Base-by-base conservation (phyloP, 2,797 vertebrate species). In the Pteronotus mesoamericanus region DNA sequence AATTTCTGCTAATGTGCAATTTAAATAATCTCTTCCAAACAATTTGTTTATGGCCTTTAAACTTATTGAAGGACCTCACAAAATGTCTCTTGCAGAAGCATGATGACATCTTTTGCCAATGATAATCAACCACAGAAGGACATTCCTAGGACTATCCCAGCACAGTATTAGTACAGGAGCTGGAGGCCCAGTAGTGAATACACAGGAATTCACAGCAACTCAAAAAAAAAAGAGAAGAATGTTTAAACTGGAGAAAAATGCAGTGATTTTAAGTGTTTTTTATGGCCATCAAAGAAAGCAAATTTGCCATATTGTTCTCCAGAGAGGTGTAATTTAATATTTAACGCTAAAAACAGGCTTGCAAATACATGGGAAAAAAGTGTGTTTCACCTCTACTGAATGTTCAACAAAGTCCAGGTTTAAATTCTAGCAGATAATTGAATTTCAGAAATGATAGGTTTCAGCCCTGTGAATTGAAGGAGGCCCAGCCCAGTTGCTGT, bases 21-120 rank as follows among this genome's bases (percentile, higher is more conserved):
- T 79, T 94, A 69, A 89, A 74, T 72, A 83, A 83, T 88, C 18
- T 85, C 42, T 94, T 82, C 22, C 44, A 94, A 69, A 89, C 64
- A 74, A 71, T 39, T 64, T 95, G 29, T 44, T 61, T 68, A 21
- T 26, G 48, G 42, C 12, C 18, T 10, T 32, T 53, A 55, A 48
- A 66, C 32, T 88, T 24, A n/a, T 21, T 12, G 42, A 77, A 86
- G 32, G 55, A 6, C n/a, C 18, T 86, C 83, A 37, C 2, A 15
- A 53, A 37, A 34, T 11, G 2, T 9, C 22, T 75, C 22, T 51
- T 61, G 10, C 21, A 55, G 37, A 85, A 91, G 29, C 2, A 9
- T 16, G 32, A 74, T 11, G 51, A 80, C 14, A 44, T 32, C 26
- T 66, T 57, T 61, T 37, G 24, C 26, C 26, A 10, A 32, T 6